phyloP scores from a whole-genome alignment of 37 sponge, comb jelly and placozoan species.

The Petrosia ficiformis region DNA sequence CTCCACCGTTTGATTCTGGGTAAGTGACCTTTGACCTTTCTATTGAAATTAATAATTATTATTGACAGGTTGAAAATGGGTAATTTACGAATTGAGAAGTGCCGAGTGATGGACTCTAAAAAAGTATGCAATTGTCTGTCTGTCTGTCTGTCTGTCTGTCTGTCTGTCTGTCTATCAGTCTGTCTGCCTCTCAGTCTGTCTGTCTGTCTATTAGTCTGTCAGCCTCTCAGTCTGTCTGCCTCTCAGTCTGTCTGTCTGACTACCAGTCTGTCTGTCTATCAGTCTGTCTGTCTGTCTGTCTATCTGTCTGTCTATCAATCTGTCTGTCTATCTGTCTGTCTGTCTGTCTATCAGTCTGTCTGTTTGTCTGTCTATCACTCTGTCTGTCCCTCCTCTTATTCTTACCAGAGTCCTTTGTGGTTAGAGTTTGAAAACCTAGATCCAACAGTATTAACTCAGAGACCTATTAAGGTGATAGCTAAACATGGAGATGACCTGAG shows the following conservation, averaged over 20 bases:
- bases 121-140: conserved; percentile 42
- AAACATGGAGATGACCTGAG: conserved; percentile 92
- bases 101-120: conserved; percentile 89
- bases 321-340: neutral
- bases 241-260: neutral
- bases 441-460: conserved; percentile 28
- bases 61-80: conserved; percentile 55
- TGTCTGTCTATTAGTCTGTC: neutral
- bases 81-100: conserved; percentile 29
- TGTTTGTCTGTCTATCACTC: neutral
- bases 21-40: conserved; percentile 1
- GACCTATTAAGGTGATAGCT: conserved; percentile 76
- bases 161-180: neutral
- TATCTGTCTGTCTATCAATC: neutral
- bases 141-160: neutral
- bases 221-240: neutral
- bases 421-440: conserved; percentile 84
- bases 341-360: neutral
- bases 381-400: too few relatives aligned
- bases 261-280: neutral
- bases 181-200: neutral
- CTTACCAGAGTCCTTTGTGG: conserved; percentile 79
- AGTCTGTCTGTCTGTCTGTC: neutral
- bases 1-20: conserved; percentile 68
- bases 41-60: neutral